Evolutionary conservation across 2,888 invertebrate genomes (phyloP).

Genomic region (Belgica antarctica): DNA sequence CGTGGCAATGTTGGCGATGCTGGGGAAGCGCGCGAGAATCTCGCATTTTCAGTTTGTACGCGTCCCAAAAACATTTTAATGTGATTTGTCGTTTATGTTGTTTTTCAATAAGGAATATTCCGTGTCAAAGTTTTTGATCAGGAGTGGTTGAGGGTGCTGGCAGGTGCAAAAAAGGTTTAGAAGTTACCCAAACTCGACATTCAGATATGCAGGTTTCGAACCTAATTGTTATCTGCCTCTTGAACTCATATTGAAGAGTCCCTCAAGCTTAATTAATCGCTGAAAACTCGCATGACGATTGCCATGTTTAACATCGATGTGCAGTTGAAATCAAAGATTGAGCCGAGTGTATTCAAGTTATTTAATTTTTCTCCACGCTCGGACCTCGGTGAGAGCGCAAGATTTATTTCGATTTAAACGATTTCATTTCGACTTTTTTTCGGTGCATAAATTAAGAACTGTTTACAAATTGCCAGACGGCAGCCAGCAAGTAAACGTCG

Average conservation of each 20-base stretch:
- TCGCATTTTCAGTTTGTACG: background rate
- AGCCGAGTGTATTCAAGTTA: conserved; percentile 17
- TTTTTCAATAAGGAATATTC: background rate
- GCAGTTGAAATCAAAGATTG: no score
- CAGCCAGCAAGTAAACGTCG: background rate
- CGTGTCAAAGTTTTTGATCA: background rate
- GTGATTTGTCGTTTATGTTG: conserved; percentile 1
- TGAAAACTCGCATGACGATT: no score
- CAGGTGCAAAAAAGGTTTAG: no score
- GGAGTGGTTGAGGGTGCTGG: no score
- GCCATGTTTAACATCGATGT: no score
- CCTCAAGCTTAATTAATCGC: no score
- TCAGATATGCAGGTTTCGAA: background rate
- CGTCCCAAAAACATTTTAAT: background rate
- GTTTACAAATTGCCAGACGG: conserved; percentile 28
- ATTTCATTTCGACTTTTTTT: conserved; percentile 7
- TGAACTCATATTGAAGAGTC: no score
- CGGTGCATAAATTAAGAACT: conserved; percentile 15
- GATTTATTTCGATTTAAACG: conserved; percentile 28
- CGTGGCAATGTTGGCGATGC: background rate
- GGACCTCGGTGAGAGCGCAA: background rate
- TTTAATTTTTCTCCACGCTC: background rate
- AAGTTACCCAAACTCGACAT: no score
- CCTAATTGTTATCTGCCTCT: no score
- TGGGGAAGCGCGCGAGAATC: background rate